Conservation (phyloP, 2,888 invertebrate genomes). For the Sisyra terminalis region DNA sequence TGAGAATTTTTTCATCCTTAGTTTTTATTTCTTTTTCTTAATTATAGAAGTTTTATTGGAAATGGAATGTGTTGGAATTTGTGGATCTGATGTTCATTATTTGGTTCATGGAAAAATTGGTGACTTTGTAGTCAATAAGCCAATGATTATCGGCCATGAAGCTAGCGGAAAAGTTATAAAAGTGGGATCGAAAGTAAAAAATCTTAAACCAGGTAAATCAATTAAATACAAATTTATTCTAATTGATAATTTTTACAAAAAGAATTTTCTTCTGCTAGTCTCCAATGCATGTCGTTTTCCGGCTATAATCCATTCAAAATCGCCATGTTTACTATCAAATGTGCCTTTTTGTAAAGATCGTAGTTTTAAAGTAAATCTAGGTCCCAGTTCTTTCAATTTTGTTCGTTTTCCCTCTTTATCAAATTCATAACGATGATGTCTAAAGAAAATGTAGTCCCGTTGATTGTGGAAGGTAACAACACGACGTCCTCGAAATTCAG, state of each 20-base stretch:
- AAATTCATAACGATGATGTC: constrained; percentile 93
- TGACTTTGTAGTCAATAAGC: constrained; percentile 65
- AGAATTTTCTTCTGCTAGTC: constrained; percentile 81
- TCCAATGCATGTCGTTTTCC: constrained; percentile 89
- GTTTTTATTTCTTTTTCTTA: neutral
- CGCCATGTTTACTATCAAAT: constrained; percentile 92
- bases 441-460: constrained; percentile 94
- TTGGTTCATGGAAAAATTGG: constrained; percentile 72
- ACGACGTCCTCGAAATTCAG: constrained; percentile 84
- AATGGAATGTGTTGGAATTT: constrained; percentile 92
- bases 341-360: constrained; percentile 91
- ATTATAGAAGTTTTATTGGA: constrained; percentile 65
- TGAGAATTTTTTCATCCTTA: neutral
- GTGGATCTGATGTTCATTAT: constrained; percentile 93
- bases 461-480: constrained; percentile 98
- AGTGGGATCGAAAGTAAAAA: constrained; percentile 52
- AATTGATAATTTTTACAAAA: constrained; percentile 66
- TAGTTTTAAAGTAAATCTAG: constrained; percentile 86
- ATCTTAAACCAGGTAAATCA: constrained; percentile 33
- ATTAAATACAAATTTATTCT: no score
- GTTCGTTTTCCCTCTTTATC: constrained; percentile 58
- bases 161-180: constrained; percentile 65
- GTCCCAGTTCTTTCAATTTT: constrained; percentile 84
- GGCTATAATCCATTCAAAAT: constrained; percentile 90
- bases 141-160: constrained; percentile 95